Conservation (phyloP, 2,797 vertebrate genomes). For the Cirrhinus mrigala region DNA sequence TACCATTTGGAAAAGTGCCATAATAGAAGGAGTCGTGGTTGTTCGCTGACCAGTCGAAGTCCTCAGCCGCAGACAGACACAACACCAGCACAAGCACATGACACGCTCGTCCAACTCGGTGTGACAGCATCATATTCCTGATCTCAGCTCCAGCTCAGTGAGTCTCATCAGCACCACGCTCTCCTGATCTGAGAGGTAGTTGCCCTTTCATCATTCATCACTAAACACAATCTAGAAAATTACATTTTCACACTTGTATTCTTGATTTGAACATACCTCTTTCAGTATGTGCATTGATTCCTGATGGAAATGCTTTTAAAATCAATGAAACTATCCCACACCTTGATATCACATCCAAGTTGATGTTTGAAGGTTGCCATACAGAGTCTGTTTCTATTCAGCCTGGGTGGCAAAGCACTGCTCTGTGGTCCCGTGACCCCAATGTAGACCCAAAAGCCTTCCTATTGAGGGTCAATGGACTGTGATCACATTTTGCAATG, state of each 20-base stretch:
- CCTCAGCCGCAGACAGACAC: constrained; percentile 80
- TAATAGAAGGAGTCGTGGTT: constrained; percentile 91
- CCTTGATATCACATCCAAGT: constrained; percentile 18
- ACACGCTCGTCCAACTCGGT: constrained; percentile 66
- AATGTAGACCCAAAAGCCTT: constrained; percentile 78
- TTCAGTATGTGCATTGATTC: constrained; percentile 25
- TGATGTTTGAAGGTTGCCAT: constrained; percentile 40
- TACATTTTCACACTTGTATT: background rate
- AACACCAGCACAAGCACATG: constrained; percentile 81
- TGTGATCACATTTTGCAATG: constrained; percentile 82
- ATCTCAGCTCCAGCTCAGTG: constrained; percentile 59
- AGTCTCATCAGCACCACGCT: constrained; percentile 61
- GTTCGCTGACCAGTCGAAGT: constrained; percentile 88
- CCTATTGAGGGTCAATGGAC: constrained; percentile 78
- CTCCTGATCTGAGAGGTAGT: constrained; percentile 61
- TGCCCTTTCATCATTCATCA: constrained; percentile 25
- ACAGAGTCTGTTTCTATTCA: constrained; percentile 59
- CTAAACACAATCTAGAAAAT: background rate
- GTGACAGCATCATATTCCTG: constrained; percentile 75
- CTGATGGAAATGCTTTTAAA: constrained; percentile 51
- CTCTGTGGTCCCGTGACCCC: constrained; percentile 68
- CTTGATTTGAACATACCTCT: constrained; percentile 45
- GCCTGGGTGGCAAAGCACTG: constrained; percentile 71
- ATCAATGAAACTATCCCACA: constrained; percentile 51
- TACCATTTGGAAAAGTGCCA: constrained; percentile 92